Conservation (phyloP, 2,113 vertebrate species). For the Sylvia atricapilla region DNA sequence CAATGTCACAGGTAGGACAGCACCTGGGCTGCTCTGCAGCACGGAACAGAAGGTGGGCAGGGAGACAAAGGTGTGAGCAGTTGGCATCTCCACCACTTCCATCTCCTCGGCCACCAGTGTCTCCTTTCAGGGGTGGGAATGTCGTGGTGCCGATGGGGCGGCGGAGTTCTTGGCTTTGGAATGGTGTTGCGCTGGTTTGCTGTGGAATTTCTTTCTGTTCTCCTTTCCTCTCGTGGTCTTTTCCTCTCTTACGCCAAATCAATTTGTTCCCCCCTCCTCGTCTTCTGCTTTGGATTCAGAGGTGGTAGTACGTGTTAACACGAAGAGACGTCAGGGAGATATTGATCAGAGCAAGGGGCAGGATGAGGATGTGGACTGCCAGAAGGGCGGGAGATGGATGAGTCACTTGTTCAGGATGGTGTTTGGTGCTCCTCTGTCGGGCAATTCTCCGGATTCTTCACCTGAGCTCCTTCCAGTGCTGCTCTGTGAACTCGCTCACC, state of each 20-base stretch:
- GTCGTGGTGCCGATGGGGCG: neutral
- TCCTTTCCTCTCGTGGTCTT: neutral
- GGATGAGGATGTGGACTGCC: neutral
- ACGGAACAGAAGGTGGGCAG: accelerated
- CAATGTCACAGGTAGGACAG: slow-evolving; percentile 93
- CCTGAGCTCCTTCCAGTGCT: neutral
- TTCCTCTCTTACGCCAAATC: neutral
- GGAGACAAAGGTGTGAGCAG: neutral
- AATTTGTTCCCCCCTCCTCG: neutral
- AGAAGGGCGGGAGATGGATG: neutral
- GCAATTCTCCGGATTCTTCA: neutral
- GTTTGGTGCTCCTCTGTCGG: neutral
- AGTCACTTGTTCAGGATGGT: neutral
- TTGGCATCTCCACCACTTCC: neutral
- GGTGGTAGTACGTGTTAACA: neutral
- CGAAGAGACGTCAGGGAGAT: neutral
- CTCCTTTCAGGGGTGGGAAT: neutral
- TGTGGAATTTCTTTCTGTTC: neutral
- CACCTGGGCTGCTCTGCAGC: neutral
- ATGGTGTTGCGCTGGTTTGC: neutral
- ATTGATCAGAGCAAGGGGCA: neutral
- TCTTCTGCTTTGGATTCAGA: neutral
- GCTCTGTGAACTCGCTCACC: neutral
- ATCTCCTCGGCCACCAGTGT: neutral
- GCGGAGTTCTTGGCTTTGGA: neutral